phyloP scores from a whole-genome alignment of 1,140 invertebrate genomes.

The Chelonus insularis region DNA sequence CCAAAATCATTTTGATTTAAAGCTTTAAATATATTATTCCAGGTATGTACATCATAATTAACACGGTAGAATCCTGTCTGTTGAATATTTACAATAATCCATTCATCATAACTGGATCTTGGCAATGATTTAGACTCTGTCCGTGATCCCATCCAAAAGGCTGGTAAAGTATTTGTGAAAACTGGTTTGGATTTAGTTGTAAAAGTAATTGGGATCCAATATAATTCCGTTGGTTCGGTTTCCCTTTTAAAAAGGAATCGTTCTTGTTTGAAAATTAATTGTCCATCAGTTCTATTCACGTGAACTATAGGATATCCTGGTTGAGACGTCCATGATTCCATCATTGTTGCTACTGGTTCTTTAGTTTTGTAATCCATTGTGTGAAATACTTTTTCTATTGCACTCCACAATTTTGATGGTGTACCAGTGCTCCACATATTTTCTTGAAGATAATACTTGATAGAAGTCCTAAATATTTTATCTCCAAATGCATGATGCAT shows the following conservation, averaged over 20 bases:
- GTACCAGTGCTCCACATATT: constrained; percentile 60
- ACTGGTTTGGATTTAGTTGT: constrained; percentile 13
- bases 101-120: constrained; percentile 41
- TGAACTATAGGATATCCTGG: constrained; percentile 73
- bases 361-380: too few relatives aligned
- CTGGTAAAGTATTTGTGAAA: constrained; percentile 19
- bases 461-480: too few relatives aligned
- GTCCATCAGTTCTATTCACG: constrained; percentile 53
- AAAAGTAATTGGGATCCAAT: constrained; percentile 43
- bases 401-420: constrained; percentile 65
- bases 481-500: constrained; percentile 70
- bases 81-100: constrained; percentile 66
- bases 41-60: constrained; percentile 63
- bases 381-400: constrained; percentile 62
- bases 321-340: constrained; percentile 72
- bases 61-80: constrained; percentile 69
- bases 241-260: constrained; percentile 23
- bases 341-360: constrained; percentile 58
- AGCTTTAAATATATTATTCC: constrained; percentile 59
- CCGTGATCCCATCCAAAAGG: constrained; percentile 49
- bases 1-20: constrained; percentile 52
- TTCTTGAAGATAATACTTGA: constrained; percentile 59
- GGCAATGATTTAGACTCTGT: constrained; percentile 22
- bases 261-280: constrained; percentile 57
- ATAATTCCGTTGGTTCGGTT: constrained; percentile 14